Conservation (phyloP, 2,797 vertebrate genomes). For the Morelia viridis region DNA sequence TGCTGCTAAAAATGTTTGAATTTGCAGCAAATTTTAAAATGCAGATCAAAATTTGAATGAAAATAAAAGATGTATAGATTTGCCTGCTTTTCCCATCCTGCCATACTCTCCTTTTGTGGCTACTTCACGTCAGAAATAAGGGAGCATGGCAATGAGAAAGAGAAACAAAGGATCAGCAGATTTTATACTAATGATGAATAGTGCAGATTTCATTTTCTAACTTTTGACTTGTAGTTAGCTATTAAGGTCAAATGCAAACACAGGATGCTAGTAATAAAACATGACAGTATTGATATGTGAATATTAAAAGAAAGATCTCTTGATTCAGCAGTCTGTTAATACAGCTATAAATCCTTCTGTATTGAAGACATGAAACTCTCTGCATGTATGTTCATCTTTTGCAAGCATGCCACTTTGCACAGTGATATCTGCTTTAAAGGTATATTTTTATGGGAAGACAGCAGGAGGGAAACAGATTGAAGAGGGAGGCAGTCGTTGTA, state of each 20-base stretch:
- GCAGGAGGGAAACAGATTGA: not conserved
- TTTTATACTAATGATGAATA: conserved; percentile 15
- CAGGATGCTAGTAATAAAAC: conserved; percentile 26
- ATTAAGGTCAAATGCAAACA: conserved; percentile 25
- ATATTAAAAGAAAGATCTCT: conserved; percentile 33
- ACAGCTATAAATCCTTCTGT: conserved; percentile 22
- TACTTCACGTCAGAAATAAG: not conserved
- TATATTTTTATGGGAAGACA: not conserved
- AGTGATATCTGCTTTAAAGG: conserved; percentile 5
- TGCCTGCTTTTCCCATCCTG: not conserved
- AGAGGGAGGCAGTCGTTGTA: not conserved
- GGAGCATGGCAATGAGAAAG: not conserved
- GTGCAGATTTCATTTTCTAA: conserved; percentile 7
- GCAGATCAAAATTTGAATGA: not conserved
- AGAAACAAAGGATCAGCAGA: conserved; percentile 3
- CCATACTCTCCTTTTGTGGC: not conserved
- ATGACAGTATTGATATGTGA: conserved; percentile 39
- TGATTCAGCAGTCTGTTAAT: conserved; percentile 34
- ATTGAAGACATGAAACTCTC: not conserved
- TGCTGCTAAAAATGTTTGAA: not conserved
- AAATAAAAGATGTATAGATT: not conserved
- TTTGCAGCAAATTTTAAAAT: not conserved
- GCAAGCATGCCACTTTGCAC: not conserved
- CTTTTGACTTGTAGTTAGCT: conserved; percentile 26
- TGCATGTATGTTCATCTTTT: not conserved